Base-by-base conservation (phyloP, 2,888 invertebrate species). In the Tridacna gigas region DNA sequence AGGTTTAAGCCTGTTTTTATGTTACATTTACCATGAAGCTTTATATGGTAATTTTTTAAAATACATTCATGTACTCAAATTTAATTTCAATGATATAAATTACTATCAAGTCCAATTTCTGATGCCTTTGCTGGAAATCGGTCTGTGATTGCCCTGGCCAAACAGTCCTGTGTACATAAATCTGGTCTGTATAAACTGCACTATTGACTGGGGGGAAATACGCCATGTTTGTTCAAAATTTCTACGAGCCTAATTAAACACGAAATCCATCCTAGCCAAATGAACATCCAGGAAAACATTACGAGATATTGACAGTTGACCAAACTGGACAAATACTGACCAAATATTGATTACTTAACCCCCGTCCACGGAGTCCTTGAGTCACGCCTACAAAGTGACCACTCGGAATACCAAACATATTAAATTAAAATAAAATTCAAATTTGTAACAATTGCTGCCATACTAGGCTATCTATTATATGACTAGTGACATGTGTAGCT, bases 201-300 rank as follows among this genome's bases (percentile, higher is more conserved):
- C 22, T 79, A 77, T 83, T 88, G 81, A 85, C 85, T 61, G 60
- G 71, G 69, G 75, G 77, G 79, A 84, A 81, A 74, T 76, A 73
- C 28, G 67, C 71, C 75, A 76, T 85, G 83, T 83, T 88, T 88
- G 85, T 75, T 77, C 80, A 61, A 78, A 82, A 74, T 77, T 82
- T 80, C 78, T 77, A 77, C 83, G 76, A 77, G 79, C 69, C 84
- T 86, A 88, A 88, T 88, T 88, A 88, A 86, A 86, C 84, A 88
- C 51, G 26, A 84, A 82, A 88, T 88, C 88, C 83, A 82, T 88
- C 88, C 88, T 86, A 77, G 73, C 83, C 81, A 71, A 79, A 79
- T 83, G 77, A 79, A 67, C 67, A 77, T 28, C 74, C 84, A 87
- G 87, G 87, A 87, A 87, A 87, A 85, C 74, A 87, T 87, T 87